Evolutionary conservation across 1,140 invertebrate species (phyloP).

Genomic region (Sipha flava): DNA sequence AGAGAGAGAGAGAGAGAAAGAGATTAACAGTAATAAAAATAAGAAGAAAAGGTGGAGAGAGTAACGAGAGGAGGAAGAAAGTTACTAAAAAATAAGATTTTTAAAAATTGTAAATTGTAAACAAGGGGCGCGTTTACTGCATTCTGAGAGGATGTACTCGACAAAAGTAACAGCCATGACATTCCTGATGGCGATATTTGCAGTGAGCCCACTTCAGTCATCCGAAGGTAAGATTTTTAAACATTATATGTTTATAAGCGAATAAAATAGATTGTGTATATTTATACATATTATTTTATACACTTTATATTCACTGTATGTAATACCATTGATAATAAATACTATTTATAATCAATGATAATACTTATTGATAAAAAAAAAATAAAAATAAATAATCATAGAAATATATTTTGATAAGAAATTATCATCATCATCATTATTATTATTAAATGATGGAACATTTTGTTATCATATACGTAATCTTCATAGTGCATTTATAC

Average conservation of each 20-base stretch:
- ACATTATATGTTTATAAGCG: not conserved
- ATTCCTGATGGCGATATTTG: conserved; percentile 9
- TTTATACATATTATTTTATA: too few relatives aligned
- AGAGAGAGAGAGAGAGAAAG: not conserved
- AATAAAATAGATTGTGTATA: too few relatives aligned
- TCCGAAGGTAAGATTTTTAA: conserved; percentile 12
- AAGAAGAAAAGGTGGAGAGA: not conserved
- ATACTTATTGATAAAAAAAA: too few relatives aligned
- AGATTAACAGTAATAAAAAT: not conserved
- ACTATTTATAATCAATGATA: too few relatives aligned
- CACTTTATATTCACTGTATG: too few relatives aligned
- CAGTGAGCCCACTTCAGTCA: conserved; percentile 23
- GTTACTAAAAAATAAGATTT: not conserved
- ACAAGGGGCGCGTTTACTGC: not conserved
- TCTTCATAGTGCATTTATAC: too few relatives aligned
- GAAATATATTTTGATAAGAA: too few relatives aligned
- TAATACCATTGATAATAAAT: too few relatives aligned
- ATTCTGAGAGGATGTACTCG: conserved; percentile 1
- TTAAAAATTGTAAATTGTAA: not conserved
- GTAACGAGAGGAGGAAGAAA: not conserved
- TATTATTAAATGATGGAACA: too few relatives aligned
- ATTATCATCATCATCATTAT: too few relatives aligned
- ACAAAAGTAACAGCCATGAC: not conserved
- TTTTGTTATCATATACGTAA: too few relatives aligned
- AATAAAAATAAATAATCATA: too few relatives aligned